These are phyloP conservation scores for Paratrypauchen microcephalus DNA, from an alignment of 2,797 vertebrate species.

Conservation along the genomic window DNA sequence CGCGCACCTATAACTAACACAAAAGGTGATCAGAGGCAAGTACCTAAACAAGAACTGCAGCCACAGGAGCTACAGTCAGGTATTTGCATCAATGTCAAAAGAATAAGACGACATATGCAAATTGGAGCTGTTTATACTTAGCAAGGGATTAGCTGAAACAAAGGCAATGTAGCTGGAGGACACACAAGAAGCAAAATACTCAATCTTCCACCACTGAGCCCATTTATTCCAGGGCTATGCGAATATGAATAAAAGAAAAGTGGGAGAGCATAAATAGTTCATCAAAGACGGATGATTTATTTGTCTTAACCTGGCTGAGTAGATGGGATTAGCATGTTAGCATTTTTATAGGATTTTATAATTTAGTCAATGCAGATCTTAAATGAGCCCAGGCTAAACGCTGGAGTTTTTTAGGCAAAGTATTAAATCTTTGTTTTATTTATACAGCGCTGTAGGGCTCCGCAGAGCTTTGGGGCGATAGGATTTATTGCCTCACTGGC, in stretches of 20 bases:
- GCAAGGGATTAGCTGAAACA: slow-evolving; percentile 69
- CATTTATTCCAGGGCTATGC: slow-evolving; percentile 47
- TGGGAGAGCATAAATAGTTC: slow-evolving; percentile 22
- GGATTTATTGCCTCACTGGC: slow-evolving; percentile 3
- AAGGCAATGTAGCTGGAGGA: slow-evolving; percentile 64
- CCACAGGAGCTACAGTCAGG: slow-evolving; percentile 66
- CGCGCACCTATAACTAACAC: slow-evolving; percentile 20
- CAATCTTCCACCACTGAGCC: slow-evolving; percentile 39
- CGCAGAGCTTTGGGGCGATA: not conserved
- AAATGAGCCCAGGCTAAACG: slow-evolving; percentile 18
- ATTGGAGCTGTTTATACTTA: slow-evolving; percentile 64
- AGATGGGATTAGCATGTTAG: slow-evolving; percentile 25
- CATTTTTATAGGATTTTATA: not conserved
- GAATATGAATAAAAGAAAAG: slow-evolving; percentile 37
- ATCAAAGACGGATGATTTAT: slow-evolving; percentile 14
- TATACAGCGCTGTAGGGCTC: slow-evolving; percentile 7
- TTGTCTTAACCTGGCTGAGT: slow-evolving; percentile 18
- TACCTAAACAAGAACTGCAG: slow-evolving; percentile 29
- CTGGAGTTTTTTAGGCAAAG: slow-evolving; percentile 3
- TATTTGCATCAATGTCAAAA: slow-evolving; percentile 68
- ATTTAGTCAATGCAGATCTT: not conserved
- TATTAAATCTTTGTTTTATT: slow-evolving; percentile 8
- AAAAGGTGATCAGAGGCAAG: slow-evolving; percentile 31
- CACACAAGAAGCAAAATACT: slow-evolving; percentile 41
- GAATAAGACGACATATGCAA: slow-evolving; percentile 70